Base-by-base conservation (phyloP, 2,888 invertebrate genomes). In the Patella caerulea region DNA sequence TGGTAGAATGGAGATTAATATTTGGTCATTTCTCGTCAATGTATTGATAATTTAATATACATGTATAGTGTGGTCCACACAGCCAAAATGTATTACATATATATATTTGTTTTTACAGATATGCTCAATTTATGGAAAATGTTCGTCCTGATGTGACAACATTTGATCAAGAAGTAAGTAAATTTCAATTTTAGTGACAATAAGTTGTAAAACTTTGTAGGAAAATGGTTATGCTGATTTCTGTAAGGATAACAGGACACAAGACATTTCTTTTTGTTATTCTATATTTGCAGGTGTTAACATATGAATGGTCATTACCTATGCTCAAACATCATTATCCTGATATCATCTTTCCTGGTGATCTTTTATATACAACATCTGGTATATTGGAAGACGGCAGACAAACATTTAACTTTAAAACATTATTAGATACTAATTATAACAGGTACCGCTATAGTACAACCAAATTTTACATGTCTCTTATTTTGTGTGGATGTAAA, bases 81-180 rank as follows among this genome's bases (percentile, higher is more conserved):
- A 24, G 24, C 24, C 24, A 24, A 24, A 24, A 24, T 24, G 24
- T 24, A 24, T 24, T 24, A 24, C 24, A 24, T 24, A 24, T 45
- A 45, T 45, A 5, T 45, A 45, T 9, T 0, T 14, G 74, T 45
- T 75, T 14, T 86, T 85, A 14, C 82, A 90, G 90, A 76, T 91
- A 91, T 79, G 82, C 90, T 29, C 88, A 90, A 79, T 74, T 90
- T 71, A 88, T 88, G 85, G 90, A 91, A 78, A 83, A 86, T 52
- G 75, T 85, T 5, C 77, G 90, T 70, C 87, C 88, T 65, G 90
- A 91, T 82, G 69, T 91, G 11, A 81, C 83, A 52, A 69, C 91
- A 3, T 82, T 91, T 74, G 91, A 91, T 77, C 89, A 89, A 73
- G 90, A 91, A 86, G 90, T 91, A 76, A 77, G 82, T 79, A 65